Base-by-base conservation (phyloP, 2,113 vertebrate species). In the Lepidiolamprologus cunningtoni region DNA sequence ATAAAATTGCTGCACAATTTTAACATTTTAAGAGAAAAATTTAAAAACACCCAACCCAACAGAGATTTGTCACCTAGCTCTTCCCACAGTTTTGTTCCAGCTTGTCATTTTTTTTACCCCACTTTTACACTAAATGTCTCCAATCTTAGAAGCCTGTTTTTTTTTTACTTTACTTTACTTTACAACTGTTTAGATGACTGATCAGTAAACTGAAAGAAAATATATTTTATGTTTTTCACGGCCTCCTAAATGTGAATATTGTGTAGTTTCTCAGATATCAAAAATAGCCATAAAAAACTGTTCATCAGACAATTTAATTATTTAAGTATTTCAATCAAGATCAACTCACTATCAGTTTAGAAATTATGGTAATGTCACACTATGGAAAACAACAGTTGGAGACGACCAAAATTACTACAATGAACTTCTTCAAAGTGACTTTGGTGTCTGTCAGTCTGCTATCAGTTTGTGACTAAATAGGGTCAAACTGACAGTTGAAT, bases 361-460 rank as follows among this genome's bases (percentile, higher is more conserved):
- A 3, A 66, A 37, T 35, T 0, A 13, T n/a, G 6, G 6, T 66
- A 37, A 8, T 37, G 6, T 0, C 33, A 66, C 63, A 40, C 63
- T 68, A 21, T 37, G 19, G 19, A 68, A 68, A 68, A 33, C 16
- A 33, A 61, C 17, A 33, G 28, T 2, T 63, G 16, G 28, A 33
- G 28, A 63, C 3, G 2, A 19, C 58, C 28, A 63, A 63, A 63
- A 0, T 63, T 19, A 63, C 58, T 33, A 63, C 58, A 63, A 63
- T 63, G 28, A 63, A 63, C 58, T 33, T 63, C 58, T 0, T 33
- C 58, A 63, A 0, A 63, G 58, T 61, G 57, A 61, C 57, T 33
- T 61, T 63, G 58, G 31, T 19, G 58, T 63, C 2, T 35, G 58
- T 63, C 61, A 68, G 61, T 68, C 1, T 66, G 31, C 1, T 12